phyloP scores from a whole-genome alignment of 53 echinoderm and acorn worm genomes.

The Patiria pectinifera region DNA sequence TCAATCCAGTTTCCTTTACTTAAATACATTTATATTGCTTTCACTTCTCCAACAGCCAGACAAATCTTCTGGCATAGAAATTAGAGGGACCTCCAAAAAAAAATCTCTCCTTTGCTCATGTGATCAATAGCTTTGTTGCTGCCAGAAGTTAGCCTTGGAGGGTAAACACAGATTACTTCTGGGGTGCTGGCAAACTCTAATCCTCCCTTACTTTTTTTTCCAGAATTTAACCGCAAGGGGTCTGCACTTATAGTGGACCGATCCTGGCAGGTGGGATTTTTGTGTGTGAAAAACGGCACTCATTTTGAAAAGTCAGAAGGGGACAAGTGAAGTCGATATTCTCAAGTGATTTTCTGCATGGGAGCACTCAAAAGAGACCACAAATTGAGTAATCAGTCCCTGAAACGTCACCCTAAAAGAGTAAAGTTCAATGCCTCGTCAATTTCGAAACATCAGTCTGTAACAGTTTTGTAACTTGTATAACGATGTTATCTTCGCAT shows the following conservation, averaged over 20 bases:
- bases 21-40: too few relatives aligned
- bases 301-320: neutral
- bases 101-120: neutral
- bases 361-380: neutral
- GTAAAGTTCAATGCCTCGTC: neutral
- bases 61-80: too few relatives aligned
- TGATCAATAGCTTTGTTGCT: neutral
- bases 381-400: neutral
- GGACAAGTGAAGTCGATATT: neutral
- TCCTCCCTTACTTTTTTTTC: neutral
- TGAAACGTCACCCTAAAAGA: neutral
- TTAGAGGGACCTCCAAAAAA: neutral
- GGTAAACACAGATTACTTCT: constrained; percentile 40
- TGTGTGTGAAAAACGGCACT: neutral
- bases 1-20: too few relatives aligned
- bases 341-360: neutral
- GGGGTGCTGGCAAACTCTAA: constrained; percentile 5
- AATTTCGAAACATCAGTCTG: neutral
- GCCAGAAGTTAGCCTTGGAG: constrained; percentile 16
- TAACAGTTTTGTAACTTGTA: too few relatives aligned
- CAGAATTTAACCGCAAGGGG: neutral
- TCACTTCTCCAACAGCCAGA: too few relatives aligned
- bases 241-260: neutral
- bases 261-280: constrained; percentile 3
- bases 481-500: too few relatives aligned